Conservation (phyloP, 2,797 vertebrate genomes). For the Diplodus sargus region DNA sequence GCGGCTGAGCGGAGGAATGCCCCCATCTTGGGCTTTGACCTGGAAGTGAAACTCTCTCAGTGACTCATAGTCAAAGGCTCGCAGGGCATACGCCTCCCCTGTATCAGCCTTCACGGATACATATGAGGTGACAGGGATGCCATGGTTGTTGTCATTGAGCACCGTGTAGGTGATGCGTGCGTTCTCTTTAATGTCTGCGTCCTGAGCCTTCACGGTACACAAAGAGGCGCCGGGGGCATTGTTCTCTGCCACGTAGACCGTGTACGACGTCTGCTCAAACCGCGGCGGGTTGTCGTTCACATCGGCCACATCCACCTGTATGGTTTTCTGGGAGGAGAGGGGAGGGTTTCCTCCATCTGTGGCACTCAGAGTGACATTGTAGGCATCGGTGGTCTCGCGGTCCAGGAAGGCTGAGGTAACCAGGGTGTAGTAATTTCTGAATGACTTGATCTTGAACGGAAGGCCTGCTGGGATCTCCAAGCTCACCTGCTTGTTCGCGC, state of each 20-base stretch:
- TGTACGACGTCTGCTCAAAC: constrained; percentile 93
- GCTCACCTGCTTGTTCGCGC: constrained; percentile 92
- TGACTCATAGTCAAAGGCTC: constrained; percentile 96
- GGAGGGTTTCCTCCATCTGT: constrained; percentile 92
- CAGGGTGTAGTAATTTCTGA: constrained; percentile 97
- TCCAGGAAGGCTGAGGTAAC: constrained; percentile 94
- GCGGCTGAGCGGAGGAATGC: constrained; percentile 91
- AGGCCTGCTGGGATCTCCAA: constrained; percentile 90
- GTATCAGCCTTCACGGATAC: constrained; percentile 94
- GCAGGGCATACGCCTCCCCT: constrained; percentile 93
- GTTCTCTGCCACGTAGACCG: constrained; percentile 94
- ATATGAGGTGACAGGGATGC: constrained; percentile 93
- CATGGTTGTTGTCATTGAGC: constrained; percentile 93
- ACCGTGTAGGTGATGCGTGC: constrained; percentile 95
- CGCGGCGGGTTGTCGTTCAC: constrained; percentile 95
- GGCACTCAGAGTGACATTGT: constrained; percentile 96
- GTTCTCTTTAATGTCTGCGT: constrained; percentile 93
- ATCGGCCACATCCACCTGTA: constrained; percentile 93
- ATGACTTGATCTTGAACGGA: constrained; percentile 95
- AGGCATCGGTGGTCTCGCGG: constrained; percentile 91
- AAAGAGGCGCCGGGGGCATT: constrained; percentile 91
- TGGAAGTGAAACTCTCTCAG: constrained; percentile 94
- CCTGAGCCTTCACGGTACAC: constrained; percentile 92
- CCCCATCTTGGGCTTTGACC: constrained; percentile 95
- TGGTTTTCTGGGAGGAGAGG: constrained; percentile 93